These are phyloP conservation scores for Nycticorax nycticorax DNA, from an alignment of 2,113 vertebrate species.

Conservation along the genomic window DNA sequence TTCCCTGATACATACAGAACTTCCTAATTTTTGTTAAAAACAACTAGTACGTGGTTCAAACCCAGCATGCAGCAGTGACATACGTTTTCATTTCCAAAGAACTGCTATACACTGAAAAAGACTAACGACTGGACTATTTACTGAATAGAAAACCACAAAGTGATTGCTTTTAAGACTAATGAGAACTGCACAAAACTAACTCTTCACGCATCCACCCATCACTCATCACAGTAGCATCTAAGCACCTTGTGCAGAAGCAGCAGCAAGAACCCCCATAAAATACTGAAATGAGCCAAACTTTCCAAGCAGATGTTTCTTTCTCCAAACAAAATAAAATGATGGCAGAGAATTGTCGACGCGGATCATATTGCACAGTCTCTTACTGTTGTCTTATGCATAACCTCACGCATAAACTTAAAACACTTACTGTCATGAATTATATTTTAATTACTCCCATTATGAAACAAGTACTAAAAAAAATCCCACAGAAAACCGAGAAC, in stretches of 20 bases:
- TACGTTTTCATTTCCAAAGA: not conserved
- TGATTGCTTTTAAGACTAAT: not conserved
- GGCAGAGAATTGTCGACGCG: not conserved
- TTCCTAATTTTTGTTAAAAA: not conserved
- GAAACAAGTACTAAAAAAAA: not conserved
- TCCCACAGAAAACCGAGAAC: not conserved
- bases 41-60: rapidly evolving
- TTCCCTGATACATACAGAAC: not conserved
- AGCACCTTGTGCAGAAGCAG: not conserved
- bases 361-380: not conserved
- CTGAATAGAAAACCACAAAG: not conserved
- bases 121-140: rapidly evolving
- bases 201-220: not conserved
- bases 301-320: not conserved
- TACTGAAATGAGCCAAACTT: not conserved
- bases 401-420: not conserved
- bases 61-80: not conserved
- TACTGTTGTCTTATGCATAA: not conserved
- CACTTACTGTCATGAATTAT: not conserved
- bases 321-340: not conserved
- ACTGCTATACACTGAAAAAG: not conserved
- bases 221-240: not conserved
- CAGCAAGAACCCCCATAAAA: not conserved
- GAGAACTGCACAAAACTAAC: not conserved
- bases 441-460: not conserved